Evolutionary conservation across 2,113 vertebrate species (phyloP).

Genomic region (Platichthys flesus): DNA sequence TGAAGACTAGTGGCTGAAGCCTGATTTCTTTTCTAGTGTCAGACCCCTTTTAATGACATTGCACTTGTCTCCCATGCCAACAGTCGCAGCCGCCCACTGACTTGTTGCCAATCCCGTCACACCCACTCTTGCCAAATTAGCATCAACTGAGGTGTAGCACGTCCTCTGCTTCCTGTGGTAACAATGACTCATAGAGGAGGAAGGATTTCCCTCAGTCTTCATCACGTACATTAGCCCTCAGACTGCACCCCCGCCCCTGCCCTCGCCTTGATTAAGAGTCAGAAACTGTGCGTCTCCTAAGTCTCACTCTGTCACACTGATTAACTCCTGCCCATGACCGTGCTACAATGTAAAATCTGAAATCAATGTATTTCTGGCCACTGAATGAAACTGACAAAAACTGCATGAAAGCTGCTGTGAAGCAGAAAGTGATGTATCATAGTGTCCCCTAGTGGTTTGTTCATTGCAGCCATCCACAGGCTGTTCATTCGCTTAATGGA

Average conservation of each 20-base stretch:
- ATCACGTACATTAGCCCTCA: slow-evolving; percentile 16
- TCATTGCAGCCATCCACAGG: slow-evolving; percentile 46
- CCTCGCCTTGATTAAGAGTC: not conserved
- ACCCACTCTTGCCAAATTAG: slow-evolving; percentile 40
- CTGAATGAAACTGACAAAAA: slow-evolving; percentile 60
- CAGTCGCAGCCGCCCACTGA: slow-evolving; percentile 16
- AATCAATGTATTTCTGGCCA: slow-evolving; percentile 62
- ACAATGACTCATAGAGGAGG: slow-evolving; percentile 51
- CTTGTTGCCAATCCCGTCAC: slow-evolving; percentile 21
- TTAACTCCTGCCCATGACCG: slow-evolving; percentile 15
- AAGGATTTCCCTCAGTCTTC: slow-evolving; percentile 34
- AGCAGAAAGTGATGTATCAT: slow-evolving; percentile 49
- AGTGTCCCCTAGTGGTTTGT: slow-evolving; percentile 50
- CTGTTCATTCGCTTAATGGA: slow-evolving; percentile 13
- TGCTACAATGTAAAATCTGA: slow-evolving; percentile 53
- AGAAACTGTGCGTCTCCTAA: slow-evolving; percentile 10
- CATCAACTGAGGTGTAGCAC: slow-evolving; percentile 32
- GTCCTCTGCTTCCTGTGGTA: slow-evolving; percentile 36
- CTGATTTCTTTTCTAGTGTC: slow-evolving; percentile 2
- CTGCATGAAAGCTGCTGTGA: slow-evolving; percentile 73
- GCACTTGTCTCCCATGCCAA: slow-evolving; percentile 26
- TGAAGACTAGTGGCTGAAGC: slow-evolving; percentile 1
- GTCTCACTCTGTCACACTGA: slow-evolving; percentile 22
- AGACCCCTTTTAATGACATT: slow-evolving; percentile 24
- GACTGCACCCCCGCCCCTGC: not conserved